Percentiles rank a stretch among this genome's conserved stretches.
These are phyloP conservation scores for Euwallacea fornicatus DNA, from an alignment of 1,140 invertebrate species.

Conservation along the genomic window DNA sequence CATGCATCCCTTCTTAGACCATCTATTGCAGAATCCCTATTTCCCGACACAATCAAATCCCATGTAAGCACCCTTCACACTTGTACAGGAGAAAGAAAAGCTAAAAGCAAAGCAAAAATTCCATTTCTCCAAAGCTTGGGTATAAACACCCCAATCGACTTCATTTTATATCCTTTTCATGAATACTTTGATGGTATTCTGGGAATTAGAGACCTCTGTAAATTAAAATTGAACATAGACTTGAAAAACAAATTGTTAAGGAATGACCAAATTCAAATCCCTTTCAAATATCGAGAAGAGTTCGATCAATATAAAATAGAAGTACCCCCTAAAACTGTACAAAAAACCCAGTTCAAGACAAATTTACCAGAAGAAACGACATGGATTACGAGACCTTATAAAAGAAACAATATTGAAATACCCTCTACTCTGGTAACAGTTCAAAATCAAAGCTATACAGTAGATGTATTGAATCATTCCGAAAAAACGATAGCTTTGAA, in stretches of 20 bases:
- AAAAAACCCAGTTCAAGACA: background rate
- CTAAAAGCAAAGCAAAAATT: too few relatives aligned
- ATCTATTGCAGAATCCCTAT: too few relatives aligned
- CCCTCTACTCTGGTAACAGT: background rate
- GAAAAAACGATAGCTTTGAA: too few relatives aligned
- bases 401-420: conserved; percentile 1
- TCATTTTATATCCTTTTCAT: too few relatives aligned
- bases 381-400: background rate
- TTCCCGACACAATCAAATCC: too few relatives aligned
- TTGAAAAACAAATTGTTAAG: conserved; percentile 1
- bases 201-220: background rate
- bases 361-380: background rate
- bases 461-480: background rate
- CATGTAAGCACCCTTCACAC: too few relatives aligned
- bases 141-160: too few relatives aligned
- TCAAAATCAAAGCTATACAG: background rate
- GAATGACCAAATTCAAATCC: background rate
- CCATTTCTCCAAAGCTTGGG: too few relatives aligned
- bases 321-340: background rate
- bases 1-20: too few relatives aligned
- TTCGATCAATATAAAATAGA: background rate
- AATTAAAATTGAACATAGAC: background rate
- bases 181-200: too few relatives aligned
- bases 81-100: too few relatives aligned
- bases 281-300: background rate